A percentile compares a stretch with the other conserved stretches of the same genome.
phyloP scores from a whole-genome alignment of 2,113 vertebrate genomes.

The Seriola rivoliana region DNA sequence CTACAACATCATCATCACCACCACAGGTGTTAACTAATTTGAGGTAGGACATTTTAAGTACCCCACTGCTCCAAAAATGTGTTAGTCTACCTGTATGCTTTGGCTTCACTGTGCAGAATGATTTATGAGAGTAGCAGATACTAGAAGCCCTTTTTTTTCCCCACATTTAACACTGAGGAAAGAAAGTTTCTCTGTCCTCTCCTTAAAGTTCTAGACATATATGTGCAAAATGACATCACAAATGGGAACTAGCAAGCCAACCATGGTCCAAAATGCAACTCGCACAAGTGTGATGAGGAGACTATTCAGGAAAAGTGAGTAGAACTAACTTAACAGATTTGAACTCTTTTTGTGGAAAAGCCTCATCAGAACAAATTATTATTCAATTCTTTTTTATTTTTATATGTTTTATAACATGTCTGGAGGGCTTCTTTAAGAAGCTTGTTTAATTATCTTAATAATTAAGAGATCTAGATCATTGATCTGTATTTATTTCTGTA shows the following conservation, averaged over 20 bases:
- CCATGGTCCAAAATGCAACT: no score
- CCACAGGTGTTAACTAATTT: neutral
- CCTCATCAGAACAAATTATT: neutral
- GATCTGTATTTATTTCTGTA: no score
- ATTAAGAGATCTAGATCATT: no score
- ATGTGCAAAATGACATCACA: no score
- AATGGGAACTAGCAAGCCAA: no score
- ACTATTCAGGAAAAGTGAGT: neutral
- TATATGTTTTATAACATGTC: neutral
- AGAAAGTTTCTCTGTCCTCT: neutral
- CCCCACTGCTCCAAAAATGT: neutral
- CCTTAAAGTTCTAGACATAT: neutral
- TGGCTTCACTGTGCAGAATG: no score
- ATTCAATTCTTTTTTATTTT: neutral
- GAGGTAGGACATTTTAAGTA: neutral
- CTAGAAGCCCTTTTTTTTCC: no score
- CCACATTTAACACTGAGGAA: neutral
- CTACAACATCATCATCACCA: neutral
- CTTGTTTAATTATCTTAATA: no score
- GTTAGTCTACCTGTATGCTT: neutral
- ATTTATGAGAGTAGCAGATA: neutral
- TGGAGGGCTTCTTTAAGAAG: neutral
- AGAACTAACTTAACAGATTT: neutral
- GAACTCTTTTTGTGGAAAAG: neutral
- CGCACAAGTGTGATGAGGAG: no score